Evolutionary conservation across 2,113 vertebrate genomes (phyloP).

Genomic region (Clinocottus analis): DNA sequence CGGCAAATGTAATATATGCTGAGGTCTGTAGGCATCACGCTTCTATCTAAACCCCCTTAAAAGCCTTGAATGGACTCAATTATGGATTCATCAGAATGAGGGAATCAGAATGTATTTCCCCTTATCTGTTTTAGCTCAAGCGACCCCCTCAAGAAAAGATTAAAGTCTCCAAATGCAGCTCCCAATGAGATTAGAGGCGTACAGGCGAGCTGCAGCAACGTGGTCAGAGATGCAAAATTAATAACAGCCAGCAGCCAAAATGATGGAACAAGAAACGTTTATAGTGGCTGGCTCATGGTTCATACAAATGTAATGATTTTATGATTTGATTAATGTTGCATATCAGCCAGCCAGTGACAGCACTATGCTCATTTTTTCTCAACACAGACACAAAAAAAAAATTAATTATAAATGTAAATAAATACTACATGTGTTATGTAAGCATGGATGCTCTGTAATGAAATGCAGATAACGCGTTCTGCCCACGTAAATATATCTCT

Average conservation of each 20-base stretch:
- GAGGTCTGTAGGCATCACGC: slow-evolving; percentile 24
- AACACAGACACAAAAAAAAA: neutral
- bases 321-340: slow-evolving; percentile 11
- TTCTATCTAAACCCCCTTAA: slow-evolving; percentile 46
- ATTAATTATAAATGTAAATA: neutral
- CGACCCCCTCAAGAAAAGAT: slow-evolving; percentile 22
- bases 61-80: slow-evolving; percentile 62
- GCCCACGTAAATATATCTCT: neutral
- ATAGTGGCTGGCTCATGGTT: slow-evolving; percentile 1
- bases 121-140: too few relatives aligned
- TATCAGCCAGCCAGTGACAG: neutral
- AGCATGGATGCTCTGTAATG: neutral
- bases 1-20: slow-evolving; percentile 42
- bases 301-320: neutral
- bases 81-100: slow-evolving; percentile 55
- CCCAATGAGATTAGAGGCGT: slow-evolving; percentile 31
- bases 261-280: neutral
- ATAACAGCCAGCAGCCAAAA: slow-evolving; percentile 19
- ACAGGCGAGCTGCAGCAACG: slow-evolving; percentile 1
- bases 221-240: slow-evolving; percentile 27
- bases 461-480: neutral
- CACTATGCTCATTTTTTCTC: neutral
- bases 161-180: slow-evolving; percentile 27
- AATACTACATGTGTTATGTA: neutral
- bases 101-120: slow-evolving; percentile 45